Percentiles rank a stretch among this genome's conserved stretches.
phyloP scores from a whole-genome alignment of 2,797 vertebrate genomes.

The Jordanella pulchra region DNA sequence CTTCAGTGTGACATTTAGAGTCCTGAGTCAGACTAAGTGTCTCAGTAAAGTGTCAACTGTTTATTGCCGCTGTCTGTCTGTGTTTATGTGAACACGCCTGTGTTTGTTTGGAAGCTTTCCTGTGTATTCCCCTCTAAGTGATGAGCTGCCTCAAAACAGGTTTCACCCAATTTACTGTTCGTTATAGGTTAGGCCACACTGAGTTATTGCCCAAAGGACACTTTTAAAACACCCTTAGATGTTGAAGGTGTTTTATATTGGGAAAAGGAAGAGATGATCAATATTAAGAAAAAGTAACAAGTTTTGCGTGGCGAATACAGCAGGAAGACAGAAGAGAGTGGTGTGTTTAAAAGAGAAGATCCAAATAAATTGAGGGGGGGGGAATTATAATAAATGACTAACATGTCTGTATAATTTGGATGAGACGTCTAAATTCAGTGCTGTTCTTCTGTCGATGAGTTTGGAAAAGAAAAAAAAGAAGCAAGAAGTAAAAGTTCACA shows the following conservation, averaged over 20 bases:
- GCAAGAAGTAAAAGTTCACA: neutral
- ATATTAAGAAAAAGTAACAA: neutral
- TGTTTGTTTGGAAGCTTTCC: constrained; percentile 30
- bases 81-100: constrained; percentile 51
- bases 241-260: neutral
- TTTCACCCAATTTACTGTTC: neutral
- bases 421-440: constrained; percentile 44
- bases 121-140: neutral
- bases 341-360: constrained; percentile 6
- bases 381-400: too few species aligned
- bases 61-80: constrained; percentile 47
- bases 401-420: constrained; percentile 61
- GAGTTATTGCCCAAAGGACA: neutral
- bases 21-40: constrained; percentile 42
- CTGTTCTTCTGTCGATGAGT: constrained; percentile 35
- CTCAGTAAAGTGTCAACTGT: constrained; percentile 44
- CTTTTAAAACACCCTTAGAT: neutral
- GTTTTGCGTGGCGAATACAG: neutral
- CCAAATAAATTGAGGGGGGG: neutral
- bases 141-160: neutral
- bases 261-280: too few species aligned
- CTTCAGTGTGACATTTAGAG: constrained; percentile 19
- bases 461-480: neutral
- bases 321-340: constrained; percentile 4
- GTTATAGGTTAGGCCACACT: neutral